phyloP scores from a whole-genome alignment of 1,140 invertebrate species.

The Thaumetopoea pityocampa region DNA sequence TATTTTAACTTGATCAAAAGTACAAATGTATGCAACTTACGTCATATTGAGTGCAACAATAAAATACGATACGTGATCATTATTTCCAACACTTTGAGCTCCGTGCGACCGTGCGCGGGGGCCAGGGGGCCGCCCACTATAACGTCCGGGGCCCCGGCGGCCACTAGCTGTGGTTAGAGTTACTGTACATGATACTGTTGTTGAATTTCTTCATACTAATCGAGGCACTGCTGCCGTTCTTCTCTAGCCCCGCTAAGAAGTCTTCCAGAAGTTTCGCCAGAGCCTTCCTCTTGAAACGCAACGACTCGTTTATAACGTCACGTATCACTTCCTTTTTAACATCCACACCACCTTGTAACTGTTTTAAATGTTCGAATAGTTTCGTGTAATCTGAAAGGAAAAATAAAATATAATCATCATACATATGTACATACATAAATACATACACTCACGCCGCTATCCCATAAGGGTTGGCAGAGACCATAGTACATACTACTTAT shows the following conservation, averaged over 20 bases:
- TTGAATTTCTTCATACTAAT: conserved; percentile 47
- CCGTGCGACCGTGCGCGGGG: too few species aligned
- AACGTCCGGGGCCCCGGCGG: too few species aligned
- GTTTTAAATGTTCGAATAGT: conserved; percentile 79
- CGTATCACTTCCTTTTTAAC: conserved; percentile 78
- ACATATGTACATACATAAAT: neutral
- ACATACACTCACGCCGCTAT: too few species aligned
- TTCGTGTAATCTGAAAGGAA: conserved; percentile 79
- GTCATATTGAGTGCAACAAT: too few species aligned
- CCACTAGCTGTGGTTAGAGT: conserved; percentile 59
- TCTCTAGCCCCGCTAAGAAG: conserved; percentile 66
- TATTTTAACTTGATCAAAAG: too few species aligned
- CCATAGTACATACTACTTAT: too few species aligned
- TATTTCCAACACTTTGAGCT: too few species aligned
- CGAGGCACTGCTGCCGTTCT: conserved; percentile 68
- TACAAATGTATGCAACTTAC: too few species aligned
- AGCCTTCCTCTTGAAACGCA: conserved; percentile 82
- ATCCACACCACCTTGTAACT: conserved; percentile 78
- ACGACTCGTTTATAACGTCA: conserved; percentile 82
- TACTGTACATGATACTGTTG: conserved; percentile 34
- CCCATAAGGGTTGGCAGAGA: too few species aligned
- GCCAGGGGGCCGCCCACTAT: too few species aligned
- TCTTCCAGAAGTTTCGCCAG: conserved; percentile 78
- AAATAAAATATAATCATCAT: conserved; percentile 1
- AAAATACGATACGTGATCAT: too few species aligned